Evolutionary conservation across 2,797 vertebrate species (phyloP).

Genomic region (Gastrophryne carolinensis): DNA sequence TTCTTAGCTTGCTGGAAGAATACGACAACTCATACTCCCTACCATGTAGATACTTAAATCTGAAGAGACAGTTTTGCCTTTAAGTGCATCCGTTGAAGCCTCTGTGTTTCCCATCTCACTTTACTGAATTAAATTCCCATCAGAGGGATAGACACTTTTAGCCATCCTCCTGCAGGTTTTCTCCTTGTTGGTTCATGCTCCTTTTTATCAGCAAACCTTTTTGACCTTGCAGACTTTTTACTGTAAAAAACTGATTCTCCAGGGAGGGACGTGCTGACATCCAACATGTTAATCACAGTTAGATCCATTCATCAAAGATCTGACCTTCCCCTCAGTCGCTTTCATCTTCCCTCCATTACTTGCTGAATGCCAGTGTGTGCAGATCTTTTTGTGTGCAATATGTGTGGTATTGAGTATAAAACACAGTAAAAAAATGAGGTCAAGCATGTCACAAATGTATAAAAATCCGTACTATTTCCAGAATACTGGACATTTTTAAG

Average conservation of each 20-base stretch:
- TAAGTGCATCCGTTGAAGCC: not conserved
- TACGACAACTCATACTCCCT: not conserved
- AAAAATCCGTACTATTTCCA: no score
- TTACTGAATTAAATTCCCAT: not conserved
- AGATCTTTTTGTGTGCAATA: not conserved
- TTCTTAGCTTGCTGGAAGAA: not conserved
- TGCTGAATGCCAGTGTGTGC: not conserved
- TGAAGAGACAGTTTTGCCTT: not conserved
- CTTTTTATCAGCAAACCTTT: not conserved
- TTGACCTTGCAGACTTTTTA: not conserved
- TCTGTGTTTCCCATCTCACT: not conserved
- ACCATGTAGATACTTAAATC: not conserved
- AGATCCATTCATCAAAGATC: not conserved
- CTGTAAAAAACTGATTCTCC: not conserved
- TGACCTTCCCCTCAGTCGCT: not conserved
- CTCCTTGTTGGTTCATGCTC: not conserved
- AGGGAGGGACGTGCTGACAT: not conserved
- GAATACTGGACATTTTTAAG: no score
- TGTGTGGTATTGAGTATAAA: not conserved
- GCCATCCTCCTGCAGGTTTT: not conserved
- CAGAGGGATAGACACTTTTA: not conserved
- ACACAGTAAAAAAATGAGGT: no score
- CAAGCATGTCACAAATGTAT: no score
- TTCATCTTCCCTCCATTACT: not conserved
- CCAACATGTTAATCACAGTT: not conserved